phyloP scores from a whole-genome alignment of 2,797 vertebrate genomes.

The Salmo trutta region DNA sequence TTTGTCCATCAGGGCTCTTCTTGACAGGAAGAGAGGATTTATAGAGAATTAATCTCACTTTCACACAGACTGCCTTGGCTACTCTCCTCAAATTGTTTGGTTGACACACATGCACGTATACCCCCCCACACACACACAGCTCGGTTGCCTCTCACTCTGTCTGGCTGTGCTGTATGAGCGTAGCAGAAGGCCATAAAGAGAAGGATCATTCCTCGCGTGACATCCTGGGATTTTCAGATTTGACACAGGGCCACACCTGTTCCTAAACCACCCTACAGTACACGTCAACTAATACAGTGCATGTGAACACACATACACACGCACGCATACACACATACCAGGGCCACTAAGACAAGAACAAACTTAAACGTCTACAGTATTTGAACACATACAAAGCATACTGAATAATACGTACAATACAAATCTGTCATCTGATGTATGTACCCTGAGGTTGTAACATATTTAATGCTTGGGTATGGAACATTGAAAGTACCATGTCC shows the following conservation, averaged over 20 bases:
- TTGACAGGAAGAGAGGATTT: background rate
- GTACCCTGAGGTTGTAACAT: background rate
- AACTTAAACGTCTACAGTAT: background rate
- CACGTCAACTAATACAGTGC: constrained; percentile 23
- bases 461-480: background rate
- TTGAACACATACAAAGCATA: background rate
- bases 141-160: background rate
- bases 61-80: background rate
- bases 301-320: constrained; percentile 28
- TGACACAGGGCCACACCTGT: constrained; percentile 82
- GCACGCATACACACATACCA: constrained; percentile 23
- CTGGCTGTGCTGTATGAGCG: constrained; percentile 49
- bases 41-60: too few relatives aligned
- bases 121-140: background rate
- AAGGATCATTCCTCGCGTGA: constrained; percentile 80
- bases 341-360: background rate
- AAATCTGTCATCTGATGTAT: background rate
- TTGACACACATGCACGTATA: background rate
- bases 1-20: background rate
- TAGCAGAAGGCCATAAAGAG: constrained; percentile 75
- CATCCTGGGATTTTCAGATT: constrained; percentile 80
- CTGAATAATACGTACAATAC: background rate
- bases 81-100: background rate
- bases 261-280: constrained; percentile 35
- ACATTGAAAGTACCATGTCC: background rate